phyloP scores from a whole-genome alignment of 2,113 vertebrate genomes.

The Centropristis striata region DNA sequence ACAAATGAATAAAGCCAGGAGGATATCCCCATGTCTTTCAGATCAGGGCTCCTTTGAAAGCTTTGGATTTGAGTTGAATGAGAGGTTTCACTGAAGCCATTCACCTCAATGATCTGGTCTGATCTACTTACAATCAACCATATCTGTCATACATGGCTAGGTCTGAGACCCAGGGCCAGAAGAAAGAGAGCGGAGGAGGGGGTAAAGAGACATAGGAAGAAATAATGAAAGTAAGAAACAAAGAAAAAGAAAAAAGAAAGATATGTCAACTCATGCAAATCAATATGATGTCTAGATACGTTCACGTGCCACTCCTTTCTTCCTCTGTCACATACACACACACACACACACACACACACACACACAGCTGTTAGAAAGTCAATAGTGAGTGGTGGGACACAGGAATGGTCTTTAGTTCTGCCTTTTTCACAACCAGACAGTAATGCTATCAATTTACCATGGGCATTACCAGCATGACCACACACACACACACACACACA shows the following conservation, averaged over 20 bases:
- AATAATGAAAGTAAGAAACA: background rate
- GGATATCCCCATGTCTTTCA: slow-evolving; percentile 78
- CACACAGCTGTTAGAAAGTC: slow-evolving; percentile 30
- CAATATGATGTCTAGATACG: background rate
- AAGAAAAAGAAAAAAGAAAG: background rate
- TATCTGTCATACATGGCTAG: slow-evolving; percentile 79
- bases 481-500: slow-evolving; percentile 28
- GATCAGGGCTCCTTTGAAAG: slow-evolving; percentile 71
- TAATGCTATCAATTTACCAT: slow-evolving; percentile 66
- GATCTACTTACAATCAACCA: slow-evolving; percentile 74
- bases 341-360: background rate
- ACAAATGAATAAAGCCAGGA: slow-evolving; percentile 73
- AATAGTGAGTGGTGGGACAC: slow-evolving; percentile 38
- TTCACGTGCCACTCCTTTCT: slow-evolving; percentile 1
- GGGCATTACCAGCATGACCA: slow-evolving; percentile 49
- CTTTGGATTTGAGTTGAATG: slow-evolving; percentile 62
- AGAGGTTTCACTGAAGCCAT: slow-evolving; percentile 70
- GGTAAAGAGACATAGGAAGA: background rate
- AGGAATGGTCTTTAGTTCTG: slow-evolving; percentile 60
- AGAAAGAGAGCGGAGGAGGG: background rate
- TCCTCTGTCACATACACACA: background rate
- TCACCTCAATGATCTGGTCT: slow-evolving; percentile 77
- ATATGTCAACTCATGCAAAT: slow-evolving; percentile 16
- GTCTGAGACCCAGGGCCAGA: slow-evolving; percentile 16
- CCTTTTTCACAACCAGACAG: slow-evolving; percentile 60